Evolutionary conservation across 2,888 invertebrate species (phyloP).

Genomic region (Pardosa pseudoannulata): DNA sequence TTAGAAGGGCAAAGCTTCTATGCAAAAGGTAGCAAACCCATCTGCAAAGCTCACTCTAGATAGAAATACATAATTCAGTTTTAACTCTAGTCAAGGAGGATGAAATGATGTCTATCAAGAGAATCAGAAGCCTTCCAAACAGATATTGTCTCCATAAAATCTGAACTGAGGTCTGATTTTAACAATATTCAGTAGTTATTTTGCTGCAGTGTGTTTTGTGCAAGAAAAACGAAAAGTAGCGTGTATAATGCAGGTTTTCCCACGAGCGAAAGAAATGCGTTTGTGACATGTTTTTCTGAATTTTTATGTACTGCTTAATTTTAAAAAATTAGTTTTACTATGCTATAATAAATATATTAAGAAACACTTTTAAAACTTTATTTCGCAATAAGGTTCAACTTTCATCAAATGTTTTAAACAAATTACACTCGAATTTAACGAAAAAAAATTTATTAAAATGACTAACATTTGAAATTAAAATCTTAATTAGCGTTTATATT

Average conservation of each 20-base stretch:
- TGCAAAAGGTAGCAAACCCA: constrained; percentile 98
- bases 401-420: too few species aligned
- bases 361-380: too few species aligned
- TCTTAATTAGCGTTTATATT: too few species aligned
- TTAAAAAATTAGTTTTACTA: neutral
- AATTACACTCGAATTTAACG: too few species aligned
- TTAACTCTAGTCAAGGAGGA: constrained; percentile 50
- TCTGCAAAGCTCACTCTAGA: constrained; percentile 99
- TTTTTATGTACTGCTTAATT: neutral
- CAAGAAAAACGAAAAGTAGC: neutral
- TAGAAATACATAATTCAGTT: constrained; percentile 70
- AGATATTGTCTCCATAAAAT: neutral
- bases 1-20: constrained; percentile 99
- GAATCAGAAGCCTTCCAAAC: neutral
- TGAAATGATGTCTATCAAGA: neutral
- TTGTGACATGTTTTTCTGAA: neutral
- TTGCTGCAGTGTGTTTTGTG: neutral
- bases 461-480: too few species aligned
- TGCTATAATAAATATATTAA: neutral
- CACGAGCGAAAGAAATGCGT: neutral
- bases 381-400: too few species aligned
- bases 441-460: too few species aligned
- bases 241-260: neutral
- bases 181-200: neutral
- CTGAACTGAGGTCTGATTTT: neutral